phyloP scores from a whole-genome alignment of 2,113 vertebrate species.

The Centropristis striata region DNA sequence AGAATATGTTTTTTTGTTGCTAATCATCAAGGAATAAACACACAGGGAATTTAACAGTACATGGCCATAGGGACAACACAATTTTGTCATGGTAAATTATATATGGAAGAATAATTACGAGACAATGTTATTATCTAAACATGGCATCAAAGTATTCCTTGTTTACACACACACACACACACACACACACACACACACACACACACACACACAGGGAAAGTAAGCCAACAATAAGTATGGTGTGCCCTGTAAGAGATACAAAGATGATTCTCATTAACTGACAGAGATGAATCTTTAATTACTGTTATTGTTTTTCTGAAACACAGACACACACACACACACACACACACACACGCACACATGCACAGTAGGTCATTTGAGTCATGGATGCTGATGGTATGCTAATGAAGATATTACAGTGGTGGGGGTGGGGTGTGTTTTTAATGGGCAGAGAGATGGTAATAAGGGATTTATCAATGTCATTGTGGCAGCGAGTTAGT shows the following conservation, averaged over 20 bases:
- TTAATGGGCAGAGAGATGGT: conserved; percentile 36
- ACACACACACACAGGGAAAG: not conserved
- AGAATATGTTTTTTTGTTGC: not conserved
- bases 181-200: not conserved
- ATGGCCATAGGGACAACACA: not conserved
- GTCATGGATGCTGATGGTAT: conserved; percentile 44
- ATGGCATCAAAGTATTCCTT: not conserved
- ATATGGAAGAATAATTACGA: conserved; percentile 12
- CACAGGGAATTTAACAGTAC: not conserved
- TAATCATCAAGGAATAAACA: not conserved
- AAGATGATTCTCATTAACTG: conserved; percentile 31
- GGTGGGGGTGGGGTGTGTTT: conserved; percentile 2
- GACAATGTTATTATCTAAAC: conserved; percentile 8
- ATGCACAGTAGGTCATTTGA: conserved; percentile 20
- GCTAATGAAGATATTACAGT: conserved; percentile 29
- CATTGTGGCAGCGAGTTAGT: conserved; percentile 21
- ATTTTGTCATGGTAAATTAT: not conserved
- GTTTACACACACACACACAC: not conserved
- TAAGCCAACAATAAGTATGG: not conserved
- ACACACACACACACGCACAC: not conserved
- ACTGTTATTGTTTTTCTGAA: conserved; percentile 11
- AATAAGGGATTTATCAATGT: conserved; percentile 49
- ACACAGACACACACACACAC: not conserved
- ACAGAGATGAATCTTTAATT: conserved; percentile 35
- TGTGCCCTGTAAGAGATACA: conserved; percentile 12